Conservation (phyloP, 2,797 vertebrate species). For the Malurus leucopterus region DNA sequence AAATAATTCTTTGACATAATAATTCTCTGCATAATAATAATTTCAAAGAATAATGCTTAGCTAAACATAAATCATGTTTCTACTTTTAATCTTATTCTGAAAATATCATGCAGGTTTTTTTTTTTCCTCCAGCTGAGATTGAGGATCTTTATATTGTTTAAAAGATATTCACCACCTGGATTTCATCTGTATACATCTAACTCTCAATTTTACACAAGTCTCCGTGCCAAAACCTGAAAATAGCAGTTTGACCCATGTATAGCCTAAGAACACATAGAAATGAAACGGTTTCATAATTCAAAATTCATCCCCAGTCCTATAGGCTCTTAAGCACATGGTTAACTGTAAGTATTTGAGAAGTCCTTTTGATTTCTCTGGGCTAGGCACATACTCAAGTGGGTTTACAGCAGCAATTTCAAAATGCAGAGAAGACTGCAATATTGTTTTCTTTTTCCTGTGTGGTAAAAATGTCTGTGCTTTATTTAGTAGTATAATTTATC, state of each 20-base stretch:
- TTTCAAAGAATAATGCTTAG: neutral
- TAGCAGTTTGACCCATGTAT: neutral
- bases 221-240: neutral
- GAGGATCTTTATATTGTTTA: neutral
- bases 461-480: constrained; percentile 16
- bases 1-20: neutral
- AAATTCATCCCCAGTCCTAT: constrained; percentile 4
- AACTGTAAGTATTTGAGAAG: constrained; percentile 14
- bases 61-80: neutral
- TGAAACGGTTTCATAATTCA: constrained; percentile 13
- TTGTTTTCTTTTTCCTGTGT: constrained; percentile 3
- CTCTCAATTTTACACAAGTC: neutral
- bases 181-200: neutral
- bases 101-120: neutral
- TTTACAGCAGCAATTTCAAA: neutral
- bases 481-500: neutral
- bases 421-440: neutral
- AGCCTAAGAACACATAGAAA: constrained; percentile 6
- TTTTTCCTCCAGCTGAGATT: neutral
- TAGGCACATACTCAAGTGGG: neutral
- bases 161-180: neutral
- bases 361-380: constrained; percentile 28
- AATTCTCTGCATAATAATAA: neutral
- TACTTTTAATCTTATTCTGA: neutral
- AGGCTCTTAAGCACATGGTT: neutral